Evolutionary conservation across 2,113 vertebrate genomes (phyloP), one percentile per base, ranked within the genome.

Genomic region (Dascyllus trimaculatus): DNA sequence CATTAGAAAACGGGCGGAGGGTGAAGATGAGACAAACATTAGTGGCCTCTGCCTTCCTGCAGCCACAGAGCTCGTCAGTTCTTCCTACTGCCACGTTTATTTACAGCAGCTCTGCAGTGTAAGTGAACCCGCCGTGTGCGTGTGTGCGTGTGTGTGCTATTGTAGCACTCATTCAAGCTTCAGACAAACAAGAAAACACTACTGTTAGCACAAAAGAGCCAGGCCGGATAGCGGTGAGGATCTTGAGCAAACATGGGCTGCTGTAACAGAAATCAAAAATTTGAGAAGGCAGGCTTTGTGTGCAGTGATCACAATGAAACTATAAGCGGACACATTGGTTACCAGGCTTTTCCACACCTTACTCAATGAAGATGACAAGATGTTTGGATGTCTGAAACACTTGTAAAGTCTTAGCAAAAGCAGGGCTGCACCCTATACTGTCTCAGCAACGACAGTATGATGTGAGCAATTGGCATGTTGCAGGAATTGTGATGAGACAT

Each of bases 11-110:
- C 80, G 64, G 54, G 69, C 29, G 49, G 77, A 25, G 80, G 66
- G 79, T 56, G 76, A 86, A 75, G 75, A 85, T 19, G 85, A 85
- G 78, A 85, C 60, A 88, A 90, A 86, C 84, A 88, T 90, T 80
- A 84, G 84, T 73, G 80, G 70, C 83, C 81, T 85, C 65, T 61
- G 74, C 64, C 80, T 85, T 85, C 43, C 63, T 75, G 35, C 80
- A 78, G 67, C 77, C 84, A 84, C 63, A 29, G 48, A 3, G 72
- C 51, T 7, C 29, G 24, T 60, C 62, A 25, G 45, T 38, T 81
- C 79, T 71, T 84, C 38, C 52, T 38, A n/a, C 38, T 68, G 56
- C 24, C 59, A 73, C 43, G 22, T 81, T 84, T 77, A 67, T 87
- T 87, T 91, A 81, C 45, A 71, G 54, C 24, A 22, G 75, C 52